Conservation (phyloP, 2,797 vertebrate genomes). For the Zalophus californianus region DNA sequence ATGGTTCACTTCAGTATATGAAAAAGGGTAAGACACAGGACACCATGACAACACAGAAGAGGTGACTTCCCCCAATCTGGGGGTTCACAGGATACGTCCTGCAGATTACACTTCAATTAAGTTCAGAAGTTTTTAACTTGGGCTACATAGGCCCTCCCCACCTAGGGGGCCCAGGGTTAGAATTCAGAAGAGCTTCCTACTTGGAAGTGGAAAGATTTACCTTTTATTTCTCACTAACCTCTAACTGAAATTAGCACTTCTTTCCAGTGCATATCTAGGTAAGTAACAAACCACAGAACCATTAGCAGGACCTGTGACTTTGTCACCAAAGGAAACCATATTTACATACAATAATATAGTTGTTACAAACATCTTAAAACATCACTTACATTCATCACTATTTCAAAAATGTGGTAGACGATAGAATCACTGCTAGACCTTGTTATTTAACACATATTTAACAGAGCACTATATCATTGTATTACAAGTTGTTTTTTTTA, state of each 20-base stretch:
- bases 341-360: background rate
- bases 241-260: constrained; percentile 36
- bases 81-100: background rate
- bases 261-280: background rate
- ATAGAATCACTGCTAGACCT: background rate
- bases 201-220: background rate
- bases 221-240: constrained; percentile 25
- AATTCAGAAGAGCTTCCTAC: constrained; percentile 1
- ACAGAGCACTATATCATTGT: background rate
- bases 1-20: background rate
- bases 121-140: background rate
- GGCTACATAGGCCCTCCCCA: background rate
- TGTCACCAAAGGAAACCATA: constrained; percentile 6
- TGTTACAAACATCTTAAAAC: background rate
- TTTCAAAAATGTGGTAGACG: constrained; percentile 35
- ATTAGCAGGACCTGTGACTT: background rate
- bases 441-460: background rate
- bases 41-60: background rate
- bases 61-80: background rate
- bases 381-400: background rate
- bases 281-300: background rate
- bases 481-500: background rate
- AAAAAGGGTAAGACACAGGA: background rate
- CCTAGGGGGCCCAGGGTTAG: background rate
- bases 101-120: background rate